Percentiles rank a stretch among this genome's conserved stretches.
Conservation (phyloP, 2,113 vertebrate genomes). For the Mesembrinibis cayennensis region DNA sequence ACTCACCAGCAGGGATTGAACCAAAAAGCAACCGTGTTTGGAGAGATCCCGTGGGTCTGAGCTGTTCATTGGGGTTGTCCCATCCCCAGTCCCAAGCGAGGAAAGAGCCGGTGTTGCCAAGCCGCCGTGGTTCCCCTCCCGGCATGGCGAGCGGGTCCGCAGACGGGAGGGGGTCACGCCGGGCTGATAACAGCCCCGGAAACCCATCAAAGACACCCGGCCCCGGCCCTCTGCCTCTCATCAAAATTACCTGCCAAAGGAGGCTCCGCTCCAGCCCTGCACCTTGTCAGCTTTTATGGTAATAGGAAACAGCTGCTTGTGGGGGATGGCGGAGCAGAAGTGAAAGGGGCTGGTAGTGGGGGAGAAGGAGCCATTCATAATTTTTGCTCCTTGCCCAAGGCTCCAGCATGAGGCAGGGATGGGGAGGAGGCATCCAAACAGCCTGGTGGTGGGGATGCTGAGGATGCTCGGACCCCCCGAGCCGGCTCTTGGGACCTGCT, state of each 20-base stretch:
- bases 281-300: constrained; percentile 71
- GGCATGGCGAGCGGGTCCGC: not conserved
- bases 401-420: not conserved
- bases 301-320: constrained; percentile 74
- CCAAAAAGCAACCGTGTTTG: accelerated
- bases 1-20: accelerated
- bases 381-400: not conserved
- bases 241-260: constrained; percentile 77
- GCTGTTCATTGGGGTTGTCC: not conserved
- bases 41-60: accelerated
- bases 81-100: not conserved
- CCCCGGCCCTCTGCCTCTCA: constrained; percentile 66
- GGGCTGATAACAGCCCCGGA: constrained; percentile 73
- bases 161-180: not conserved
- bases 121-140: not conserved
- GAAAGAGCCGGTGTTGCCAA: not conserved
- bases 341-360: not conserved
- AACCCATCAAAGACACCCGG: constrained; percentile 73
- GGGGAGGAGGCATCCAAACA: not conserved
- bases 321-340: constrained; percentile 21
- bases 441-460: not conserved
- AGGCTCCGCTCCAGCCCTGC: constrained; percentile 66
- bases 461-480: accelerated
- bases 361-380: constrained; percentile 12
- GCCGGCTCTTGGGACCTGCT: not conserved